These are phyloP conservation scores for Acanthacorydalis orientalis DNA, from an alignment of 2,888 invertebrate genomes.

Conservation along the genomic window DNA sequence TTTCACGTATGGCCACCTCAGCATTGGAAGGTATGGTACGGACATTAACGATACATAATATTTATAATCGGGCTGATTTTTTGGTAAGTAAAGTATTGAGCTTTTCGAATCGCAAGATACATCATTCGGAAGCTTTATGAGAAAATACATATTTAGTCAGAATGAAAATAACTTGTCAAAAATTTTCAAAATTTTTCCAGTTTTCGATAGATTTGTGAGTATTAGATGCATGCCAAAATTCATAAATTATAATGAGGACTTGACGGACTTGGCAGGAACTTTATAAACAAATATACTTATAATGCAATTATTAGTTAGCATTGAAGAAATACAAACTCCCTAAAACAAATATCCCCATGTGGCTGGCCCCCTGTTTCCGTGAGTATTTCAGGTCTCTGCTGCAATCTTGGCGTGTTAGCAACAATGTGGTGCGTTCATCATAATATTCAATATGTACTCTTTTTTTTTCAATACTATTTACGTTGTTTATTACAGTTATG, in stretches of 20 bases:
- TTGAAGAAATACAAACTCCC: no score
- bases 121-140: neutral
- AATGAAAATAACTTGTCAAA: neutral
- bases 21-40: slow-evolving; percentile 1
- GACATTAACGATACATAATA: neutral
- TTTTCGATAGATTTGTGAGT: neutral
- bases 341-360: neutral
- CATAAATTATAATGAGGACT: neutral
- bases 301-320: neutral
- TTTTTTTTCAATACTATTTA: no score
- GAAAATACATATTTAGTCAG: neutral
- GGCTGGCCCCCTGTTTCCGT: slow-evolving; percentile 1
- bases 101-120: neutral
- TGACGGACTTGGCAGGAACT: neutral
- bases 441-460: neutral
- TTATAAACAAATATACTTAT: neutral
- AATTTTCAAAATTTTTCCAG: neutral
- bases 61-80: neutral
- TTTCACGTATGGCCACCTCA: neutral
- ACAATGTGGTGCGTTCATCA: slow-evolving; percentile 3
- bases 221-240: neutral
- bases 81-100: neutral
- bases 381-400: slow-evolving; percentile 6
- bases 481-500: no score
- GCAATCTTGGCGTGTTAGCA: neutral